Conservation (phyloP, 2,888 invertebrate genomes). For the Rhamphomyia laevipes region DNA sequence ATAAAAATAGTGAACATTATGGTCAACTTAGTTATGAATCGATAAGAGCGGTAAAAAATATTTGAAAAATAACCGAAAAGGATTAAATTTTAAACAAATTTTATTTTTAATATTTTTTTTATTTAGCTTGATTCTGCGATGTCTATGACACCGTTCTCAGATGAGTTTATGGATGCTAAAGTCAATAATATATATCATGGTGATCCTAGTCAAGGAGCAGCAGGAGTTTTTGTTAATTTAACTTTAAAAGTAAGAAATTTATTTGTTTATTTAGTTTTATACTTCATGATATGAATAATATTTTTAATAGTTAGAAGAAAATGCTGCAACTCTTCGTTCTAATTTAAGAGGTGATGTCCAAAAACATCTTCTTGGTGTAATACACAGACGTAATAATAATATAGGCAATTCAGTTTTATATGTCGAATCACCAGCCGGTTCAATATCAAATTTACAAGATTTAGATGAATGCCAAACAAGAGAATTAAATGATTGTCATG, state of each 20-base stretch:
- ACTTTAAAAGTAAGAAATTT: constrained; percentile 49
- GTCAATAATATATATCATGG: constrained; percentile 70
- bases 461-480: constrained; percentile 74
- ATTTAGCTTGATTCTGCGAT: constrained; percentile 78
- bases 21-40: constrained; percentile 76
- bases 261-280: no score
- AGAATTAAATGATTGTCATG: constrained; percentile 77
- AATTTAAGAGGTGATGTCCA: constrained; percentile 65
- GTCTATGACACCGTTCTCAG: constrained; percentile 84
- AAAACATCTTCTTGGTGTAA: constrained; percentile 70
- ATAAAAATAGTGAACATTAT: constrained; percentile 68
- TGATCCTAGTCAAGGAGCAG: constrained; percentile 52
- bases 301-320: constrained; percentile 55
- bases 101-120: constrained; percentile 7
- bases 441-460: constrained; percentile 64
- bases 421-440: constrained; percentile 70
- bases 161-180: constrained; percentile 69
- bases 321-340: constrained; percentile 54
- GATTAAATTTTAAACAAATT: not conserved
- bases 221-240: constrained; percentile 73
- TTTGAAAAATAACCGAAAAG: not conserved
- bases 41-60: constrained; percentile 62
- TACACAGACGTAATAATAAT: constrained; percentile 73
- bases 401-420: constrained; percentile 77
- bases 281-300: not conserved